These are phyloP conservation scores for Rhopalosiphum nymphaeae DNA, from an alignment of 2,888 invertebrate genomes.

Conservation along the genomic window DNA sequence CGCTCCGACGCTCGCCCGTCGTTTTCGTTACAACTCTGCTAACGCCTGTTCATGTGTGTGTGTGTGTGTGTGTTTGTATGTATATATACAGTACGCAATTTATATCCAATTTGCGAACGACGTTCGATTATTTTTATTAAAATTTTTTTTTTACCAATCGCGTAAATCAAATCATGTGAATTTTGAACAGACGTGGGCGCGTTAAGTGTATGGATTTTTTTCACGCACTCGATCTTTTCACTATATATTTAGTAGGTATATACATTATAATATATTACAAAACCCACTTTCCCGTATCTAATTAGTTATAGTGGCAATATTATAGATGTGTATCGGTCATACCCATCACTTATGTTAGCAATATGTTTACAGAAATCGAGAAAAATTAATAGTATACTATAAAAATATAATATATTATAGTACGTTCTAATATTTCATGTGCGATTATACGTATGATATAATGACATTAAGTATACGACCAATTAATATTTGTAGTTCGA, in stretches of 20 bases:
- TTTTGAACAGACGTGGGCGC: background rate
- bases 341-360: background rate
- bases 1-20: background rate
- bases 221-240: background rate
- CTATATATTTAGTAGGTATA: background rate
- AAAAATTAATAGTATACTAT: background rate
- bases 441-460: background rate
- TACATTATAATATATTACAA: background rate
- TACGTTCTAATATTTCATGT: background rate
- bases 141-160: background rate
- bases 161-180: background rate
- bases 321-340: background rate
- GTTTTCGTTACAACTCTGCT: slow-evolving; percentile 23
- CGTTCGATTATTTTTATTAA: background rate
- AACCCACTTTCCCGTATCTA: background rate
- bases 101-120: slow-evolving; percentile 35
- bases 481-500: background rate
- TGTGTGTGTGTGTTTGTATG: background rate
- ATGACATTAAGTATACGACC: background rate
- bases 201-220: background rate
- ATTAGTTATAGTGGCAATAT: background rate
- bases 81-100: background rate
- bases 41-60: background rate
- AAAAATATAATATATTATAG: background rate
- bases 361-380: background rate